These are phyloP conservation scores for Polyommatus icarus DNA, from an alignment of 2,888 invertebrate species.

Conservation along the genomic window DNA sequence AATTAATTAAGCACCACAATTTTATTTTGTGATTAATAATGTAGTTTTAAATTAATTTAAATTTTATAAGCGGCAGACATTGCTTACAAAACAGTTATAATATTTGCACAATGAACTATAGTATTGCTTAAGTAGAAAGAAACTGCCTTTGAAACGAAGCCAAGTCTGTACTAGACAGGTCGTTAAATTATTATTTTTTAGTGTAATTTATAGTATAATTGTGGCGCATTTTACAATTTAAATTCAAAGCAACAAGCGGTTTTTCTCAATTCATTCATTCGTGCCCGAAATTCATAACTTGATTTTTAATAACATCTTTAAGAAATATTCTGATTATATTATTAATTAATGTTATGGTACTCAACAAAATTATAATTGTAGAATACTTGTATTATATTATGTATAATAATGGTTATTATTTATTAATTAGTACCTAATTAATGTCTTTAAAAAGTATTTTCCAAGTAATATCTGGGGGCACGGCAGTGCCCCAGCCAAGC, in stretches of 20 bases:
- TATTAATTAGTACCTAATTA: no score
- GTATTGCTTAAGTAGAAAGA: background rate
- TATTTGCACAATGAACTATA: background rate
- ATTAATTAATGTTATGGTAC: no score
- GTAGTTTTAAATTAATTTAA: background rate
- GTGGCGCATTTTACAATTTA: conserved; percentile 8
- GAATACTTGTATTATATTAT: no score
- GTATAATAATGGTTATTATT: no score
- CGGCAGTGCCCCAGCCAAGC: no score
- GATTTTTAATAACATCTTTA: background rate
- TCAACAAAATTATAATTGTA: no score
- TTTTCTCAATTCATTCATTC: background rate
- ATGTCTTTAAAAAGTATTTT: no score
- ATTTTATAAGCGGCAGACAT: background rate
- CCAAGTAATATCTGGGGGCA: no score
- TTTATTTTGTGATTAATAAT: no score
- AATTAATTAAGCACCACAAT: no score
- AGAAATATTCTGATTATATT: background rate
- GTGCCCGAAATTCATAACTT: background rate
- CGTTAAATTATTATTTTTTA: conserved; percentile 4
- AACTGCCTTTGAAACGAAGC: background rate
- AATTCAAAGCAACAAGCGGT: background rate
- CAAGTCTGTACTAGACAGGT: conserved; percentile 21
- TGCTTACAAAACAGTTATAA: background rate
- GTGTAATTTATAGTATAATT: conserved; percentile 5